A percentile compares a stretch with the other conserved stretches of the same genome.
Evolutionary conservation across 2,113 vertebrate genomes (phyloP).

Genomic region (Oreotrochilus melanogaster): DNA sequence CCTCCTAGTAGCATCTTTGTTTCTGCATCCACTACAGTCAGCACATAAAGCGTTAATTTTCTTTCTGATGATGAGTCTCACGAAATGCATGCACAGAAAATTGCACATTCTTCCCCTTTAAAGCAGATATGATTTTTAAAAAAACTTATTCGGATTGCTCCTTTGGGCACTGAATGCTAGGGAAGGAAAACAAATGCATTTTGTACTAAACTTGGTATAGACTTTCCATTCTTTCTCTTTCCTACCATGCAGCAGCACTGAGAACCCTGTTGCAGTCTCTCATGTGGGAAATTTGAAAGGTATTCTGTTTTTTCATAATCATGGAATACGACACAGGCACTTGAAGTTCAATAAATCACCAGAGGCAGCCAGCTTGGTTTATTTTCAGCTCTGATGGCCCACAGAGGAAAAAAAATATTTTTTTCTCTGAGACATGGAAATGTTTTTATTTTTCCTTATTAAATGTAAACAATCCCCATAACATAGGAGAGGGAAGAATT

Average conservation of each 20-base stretch:
- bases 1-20: not conserved
- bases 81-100: not conserved
- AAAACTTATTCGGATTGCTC: not conserved
- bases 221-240: not conserved
- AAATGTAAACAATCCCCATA: not conserved
- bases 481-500: not conserved
- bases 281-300: not conserved
- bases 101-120: not conserved
- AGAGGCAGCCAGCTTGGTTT: slow-evolving; percentile 4
- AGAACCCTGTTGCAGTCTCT: not conserved
- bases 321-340: not conserved
- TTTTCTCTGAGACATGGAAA: not conserved
- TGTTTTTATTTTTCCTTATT: not conserved
- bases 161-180: not conserved
- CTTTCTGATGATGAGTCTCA: not conserved
- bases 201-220: not conserved
- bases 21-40: not conserved
- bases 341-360: slow-evolving; percentile 34
- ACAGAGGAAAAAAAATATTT: not conserved
- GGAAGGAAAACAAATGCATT: not conserved
- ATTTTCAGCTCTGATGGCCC: slow-evolving; percentile 45
- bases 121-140: not conserved
- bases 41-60: not conserved
- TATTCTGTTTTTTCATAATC: not conserved
- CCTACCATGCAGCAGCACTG: not conserved